Percentiles rank a stretch among this genome's conserved stretches.
Conservation (phyloP, 2,113 vertebrate species). For the Pelusios castaneus region DNA sequence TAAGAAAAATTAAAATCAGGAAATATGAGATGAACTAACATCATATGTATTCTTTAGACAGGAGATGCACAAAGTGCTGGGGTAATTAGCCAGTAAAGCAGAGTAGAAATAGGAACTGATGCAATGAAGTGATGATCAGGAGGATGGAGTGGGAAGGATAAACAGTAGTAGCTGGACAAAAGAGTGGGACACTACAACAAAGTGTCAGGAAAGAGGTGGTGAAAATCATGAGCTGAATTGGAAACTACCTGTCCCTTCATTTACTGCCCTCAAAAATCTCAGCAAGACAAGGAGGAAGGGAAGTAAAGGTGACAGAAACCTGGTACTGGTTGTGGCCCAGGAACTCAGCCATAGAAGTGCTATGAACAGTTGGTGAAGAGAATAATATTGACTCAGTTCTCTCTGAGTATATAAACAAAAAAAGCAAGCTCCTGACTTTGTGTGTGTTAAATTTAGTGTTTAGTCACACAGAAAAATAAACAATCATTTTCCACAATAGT, state of each 20-base stretch:
- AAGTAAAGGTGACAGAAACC: background rate
- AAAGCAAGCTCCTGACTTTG: background rate
- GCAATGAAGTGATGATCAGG: background rate
- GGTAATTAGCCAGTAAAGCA: background rate
- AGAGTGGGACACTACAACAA: background rate
- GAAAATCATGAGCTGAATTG: background rate
- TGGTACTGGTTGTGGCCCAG: background rate
- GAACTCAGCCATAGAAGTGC: background rate
- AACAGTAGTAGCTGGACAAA: background rate
- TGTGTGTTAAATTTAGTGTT: background rate
- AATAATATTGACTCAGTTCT: background rate
- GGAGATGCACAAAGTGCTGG: background rate
- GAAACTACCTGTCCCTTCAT: background rate
- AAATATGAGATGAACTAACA: background rate
- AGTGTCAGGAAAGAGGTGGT: background rate
- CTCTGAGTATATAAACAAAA: background rate
- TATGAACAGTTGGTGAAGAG: background rate
- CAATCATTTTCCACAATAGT: background rate
- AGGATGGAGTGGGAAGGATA: background rate
- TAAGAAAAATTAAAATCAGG: slow-evolving; percentile 16
- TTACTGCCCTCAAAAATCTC: background rate
- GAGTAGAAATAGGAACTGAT: background rate
- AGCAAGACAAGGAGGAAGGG: background rate
- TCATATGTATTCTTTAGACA: background rate
- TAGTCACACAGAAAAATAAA: background rate